Conservation (phyloP, 30 jellyfish, hydroid and myxozoan species). For the Aurelia sp. region DNA sequence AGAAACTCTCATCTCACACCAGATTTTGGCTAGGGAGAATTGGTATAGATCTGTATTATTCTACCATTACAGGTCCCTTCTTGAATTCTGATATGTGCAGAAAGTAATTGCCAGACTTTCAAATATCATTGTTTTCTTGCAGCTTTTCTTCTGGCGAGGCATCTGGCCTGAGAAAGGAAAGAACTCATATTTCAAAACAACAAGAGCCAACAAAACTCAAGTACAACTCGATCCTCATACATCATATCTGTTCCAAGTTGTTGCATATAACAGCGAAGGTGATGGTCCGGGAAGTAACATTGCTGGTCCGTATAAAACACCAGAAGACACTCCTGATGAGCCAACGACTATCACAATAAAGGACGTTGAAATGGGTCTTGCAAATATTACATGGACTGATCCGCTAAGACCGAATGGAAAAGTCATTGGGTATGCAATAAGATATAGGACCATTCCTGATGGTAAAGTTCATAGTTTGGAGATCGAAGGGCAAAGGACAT, state of each 20-base stretch:
- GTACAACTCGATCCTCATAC: slow-evolving; percentile 76
- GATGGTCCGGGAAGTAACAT: slow-evolving; percentile 94
- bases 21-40: too few species aligned
- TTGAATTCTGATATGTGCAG: too few species aligned
- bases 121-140: background rate
- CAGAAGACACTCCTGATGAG: slow-evolving; percentile 80
- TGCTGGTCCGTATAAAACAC: slow-evolving; percentile 88
- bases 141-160: slow-evolving; percentile 85
- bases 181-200: slow-evolving; percentile 51
- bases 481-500: slow-evolving; percentile 20
- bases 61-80: too few species aligned
- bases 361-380: slow-evolving; percentile 79
- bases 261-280: slow-evolving; percentile 90
- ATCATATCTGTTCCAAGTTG: slow-evolving; percentile 81
- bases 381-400: slow-evolving; percentile 76
- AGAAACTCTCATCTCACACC: too few species aligned
- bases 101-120: too few species aligned
- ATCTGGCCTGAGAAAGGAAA: slow-evolving; percentile 30
- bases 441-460: slow-evolving; percentile 54
- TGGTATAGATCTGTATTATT: too few species aligned
- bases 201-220: slow-evolving; percentile 65
- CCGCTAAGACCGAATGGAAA: slow-evolving; percentile 77
- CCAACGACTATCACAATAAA: slow-evolving; percentile 64
- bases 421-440: slow-evolving; percentile 43
- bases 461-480: slow-evolving; percentile 9